phyloP scores from a whole-genome alignment of 2,113 vertebrate genomes.

The Petromus typicus region DNA sequence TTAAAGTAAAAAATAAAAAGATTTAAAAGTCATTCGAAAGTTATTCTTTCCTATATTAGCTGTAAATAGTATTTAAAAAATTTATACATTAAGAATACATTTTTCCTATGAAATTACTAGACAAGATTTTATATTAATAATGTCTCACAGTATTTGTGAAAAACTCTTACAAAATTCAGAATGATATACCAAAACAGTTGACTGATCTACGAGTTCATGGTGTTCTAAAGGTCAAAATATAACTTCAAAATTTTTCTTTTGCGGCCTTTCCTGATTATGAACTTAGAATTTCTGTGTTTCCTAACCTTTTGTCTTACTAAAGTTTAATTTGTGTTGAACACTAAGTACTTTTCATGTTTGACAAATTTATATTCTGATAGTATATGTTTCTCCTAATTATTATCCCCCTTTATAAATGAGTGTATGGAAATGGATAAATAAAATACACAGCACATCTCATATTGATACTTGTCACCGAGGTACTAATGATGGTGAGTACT shows the following conservation, averaged over 20 bases:
- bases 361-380: not conserved
- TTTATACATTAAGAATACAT: not conserved
- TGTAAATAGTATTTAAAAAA: not conserved
- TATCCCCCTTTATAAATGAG: not conserved
- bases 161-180: conserved; percentile 4
- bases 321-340: conserved; percentile 8
- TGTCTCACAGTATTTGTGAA: not conserved
- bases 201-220: not conserved
- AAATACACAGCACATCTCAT: not conserved
- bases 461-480: not conserved
- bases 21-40: not conserved
- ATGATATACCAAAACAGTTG: not conserved
- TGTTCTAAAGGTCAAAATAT: not conserved
- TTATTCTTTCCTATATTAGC: conserved; percentile 10
- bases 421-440: not conserved
- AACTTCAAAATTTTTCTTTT: not conserved
- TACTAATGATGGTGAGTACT: not conserved
- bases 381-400: not conserved
- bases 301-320: not conserved
- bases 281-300: not conserved
- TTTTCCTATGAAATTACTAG: not conserved
- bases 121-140: not conserved
- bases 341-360: not conserved
- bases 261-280: not conserved
- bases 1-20: not conserved